Percentiles rank a stretch among this genome's conserved stretches.
Evolutionary conservation across 2,888 invertebrate genomes (phyloP).

Genomic region (Pardosa pseudoannulata): DNA sequence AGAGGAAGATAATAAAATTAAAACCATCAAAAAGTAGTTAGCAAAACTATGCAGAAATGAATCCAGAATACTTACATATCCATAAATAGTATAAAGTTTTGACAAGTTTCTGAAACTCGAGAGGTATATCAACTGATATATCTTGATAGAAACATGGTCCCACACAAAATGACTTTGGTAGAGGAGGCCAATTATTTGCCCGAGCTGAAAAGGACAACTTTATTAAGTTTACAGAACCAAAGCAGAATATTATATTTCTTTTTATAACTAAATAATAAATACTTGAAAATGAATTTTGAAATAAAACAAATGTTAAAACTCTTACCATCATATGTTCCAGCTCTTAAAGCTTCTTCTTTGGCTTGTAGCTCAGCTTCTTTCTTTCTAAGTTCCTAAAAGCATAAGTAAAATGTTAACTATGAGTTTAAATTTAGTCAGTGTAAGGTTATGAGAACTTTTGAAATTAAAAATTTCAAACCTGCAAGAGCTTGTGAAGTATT

Average conservation of each 20-base stretch:
- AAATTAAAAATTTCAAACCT: no score
- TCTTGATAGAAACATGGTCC: slow-evolving; percentile 99
- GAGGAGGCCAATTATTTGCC: slow-evolving; percentile 98
- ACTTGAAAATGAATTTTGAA: background rate
- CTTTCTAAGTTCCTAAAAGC: slow-evolving; percentile 86
- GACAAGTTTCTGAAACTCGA: slow-evolving; percentile 97
- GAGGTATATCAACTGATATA: slow-evolving; percentile 98
- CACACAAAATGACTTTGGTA: slow-evolving; percentile 91
- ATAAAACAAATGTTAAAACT: background rate
- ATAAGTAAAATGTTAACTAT: no score
- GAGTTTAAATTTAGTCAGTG: no score
- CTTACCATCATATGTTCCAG: slow-evolving; percentile 80
- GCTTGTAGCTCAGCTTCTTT: slow-evolving; percentile 93
- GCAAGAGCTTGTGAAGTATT: no score
- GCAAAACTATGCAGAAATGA: no score
- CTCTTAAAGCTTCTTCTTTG: slow-evolving; percentile 89
- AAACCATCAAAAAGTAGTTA: no score
- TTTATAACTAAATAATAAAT: background rate
- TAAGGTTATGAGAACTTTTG: no score
- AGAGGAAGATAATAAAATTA: no score
- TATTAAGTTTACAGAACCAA: no score
- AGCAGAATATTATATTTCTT: no score
- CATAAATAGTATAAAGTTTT: slow-evolving; percentile 96
- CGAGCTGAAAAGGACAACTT: slow-evolving; percentile 81
- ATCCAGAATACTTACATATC: slow-evolving; percentile 96